phyloP scores from a whole-genome alignment of 2,888 invertebrate species.

The Eutolmus rufibarbis region DNA sequence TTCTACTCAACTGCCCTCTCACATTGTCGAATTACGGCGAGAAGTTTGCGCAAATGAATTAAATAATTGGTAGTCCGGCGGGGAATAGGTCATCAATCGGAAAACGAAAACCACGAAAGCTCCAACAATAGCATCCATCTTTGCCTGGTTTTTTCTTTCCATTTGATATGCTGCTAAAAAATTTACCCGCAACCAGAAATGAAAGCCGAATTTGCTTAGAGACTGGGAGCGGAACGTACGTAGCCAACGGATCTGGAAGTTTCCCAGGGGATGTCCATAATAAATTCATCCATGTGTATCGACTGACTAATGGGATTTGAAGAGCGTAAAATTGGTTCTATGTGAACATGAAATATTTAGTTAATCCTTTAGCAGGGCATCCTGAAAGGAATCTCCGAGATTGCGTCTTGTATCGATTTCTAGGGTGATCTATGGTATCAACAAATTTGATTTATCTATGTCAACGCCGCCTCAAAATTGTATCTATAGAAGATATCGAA shows the following conservation, averaged over 20 bases:
- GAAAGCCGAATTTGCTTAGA: conserved; percentile 19
- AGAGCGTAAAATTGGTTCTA: conserved; percentile 64
- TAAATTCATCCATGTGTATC: conserved; percentile 52
- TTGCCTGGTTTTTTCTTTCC: not conserved
- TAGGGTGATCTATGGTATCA: conserved; percentile 33
- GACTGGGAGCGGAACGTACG: conserved; percentile 1
- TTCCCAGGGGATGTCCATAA: conserved; percentile 41
- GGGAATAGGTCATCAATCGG: not conserved
- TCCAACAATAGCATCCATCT: not conserved
- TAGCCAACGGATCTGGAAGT: conserved; percentile 1
- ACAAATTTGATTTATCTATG: conserved; percentile 35
- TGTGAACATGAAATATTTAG: conserved; percentile 64
- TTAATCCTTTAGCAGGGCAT: conserved; percentile 58
- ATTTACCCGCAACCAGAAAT: conserved; percentile 35
- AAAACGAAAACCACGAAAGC: not conserved
- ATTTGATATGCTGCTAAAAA: conserved; percentile 6
- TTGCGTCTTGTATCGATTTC: conserved; percentile 21
- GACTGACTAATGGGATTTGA: conserved; percentile 64
- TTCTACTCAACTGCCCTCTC: not conserved
- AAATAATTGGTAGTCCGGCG: not conserved
- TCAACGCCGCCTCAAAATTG: conserved; percentile 14
- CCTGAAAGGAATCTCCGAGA: conserved; percentile 26
- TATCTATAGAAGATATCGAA: not conserved
- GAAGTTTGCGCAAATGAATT: not conserved
- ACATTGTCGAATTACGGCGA: not conserved